phyloP scores from a whole-genome alignment of 1,140 invertebrate genomes.

The Colletes latitarsis region DNA sequence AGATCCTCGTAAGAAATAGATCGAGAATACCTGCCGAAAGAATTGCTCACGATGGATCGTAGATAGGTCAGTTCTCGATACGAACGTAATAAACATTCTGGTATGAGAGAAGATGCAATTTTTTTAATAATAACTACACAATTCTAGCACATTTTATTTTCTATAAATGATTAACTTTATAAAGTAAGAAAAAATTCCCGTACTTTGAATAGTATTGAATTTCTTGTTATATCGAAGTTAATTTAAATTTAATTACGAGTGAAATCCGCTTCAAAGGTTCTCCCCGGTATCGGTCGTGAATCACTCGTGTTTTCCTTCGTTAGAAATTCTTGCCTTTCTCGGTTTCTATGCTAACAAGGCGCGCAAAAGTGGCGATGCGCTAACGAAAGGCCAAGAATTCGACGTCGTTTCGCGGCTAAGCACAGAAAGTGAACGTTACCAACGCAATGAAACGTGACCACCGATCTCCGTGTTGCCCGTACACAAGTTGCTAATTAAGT shows the following conservation, averaged over 20 bases:
- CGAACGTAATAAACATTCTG: not conserved
- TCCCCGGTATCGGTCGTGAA: not conserved
- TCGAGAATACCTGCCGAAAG: not conserved
- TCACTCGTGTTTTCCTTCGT: not conserved
- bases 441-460: slow-evolving; percentile 2
- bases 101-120: too few relatives aligned
- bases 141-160: too few relatives aligned
- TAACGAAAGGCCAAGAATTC: not conserved
- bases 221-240: too few relatives aligned
- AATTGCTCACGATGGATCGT: not conserved
- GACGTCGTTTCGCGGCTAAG: not conserved
- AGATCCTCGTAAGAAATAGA: slow-evolving; percentile 5
- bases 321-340: slow-evolving; percentile 4
- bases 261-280: not conserved
- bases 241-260: not conserved
- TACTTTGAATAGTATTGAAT: too few relatives aligned
- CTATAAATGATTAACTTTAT: too few relatives aligned
- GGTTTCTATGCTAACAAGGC: not conserved
- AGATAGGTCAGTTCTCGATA: not conserved
- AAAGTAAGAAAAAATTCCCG: too few relatives aligned
- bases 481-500: slow-evolving; percentile 10
- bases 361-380: not conserved
- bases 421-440: not conserved
- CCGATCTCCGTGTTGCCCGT: not conserved
- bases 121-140: too few relatives aligned